Evolutionary conservation across 2,797 vertebrate species (phyloP).

Genomic region (Chrysocyon brachyurus): DNA sequence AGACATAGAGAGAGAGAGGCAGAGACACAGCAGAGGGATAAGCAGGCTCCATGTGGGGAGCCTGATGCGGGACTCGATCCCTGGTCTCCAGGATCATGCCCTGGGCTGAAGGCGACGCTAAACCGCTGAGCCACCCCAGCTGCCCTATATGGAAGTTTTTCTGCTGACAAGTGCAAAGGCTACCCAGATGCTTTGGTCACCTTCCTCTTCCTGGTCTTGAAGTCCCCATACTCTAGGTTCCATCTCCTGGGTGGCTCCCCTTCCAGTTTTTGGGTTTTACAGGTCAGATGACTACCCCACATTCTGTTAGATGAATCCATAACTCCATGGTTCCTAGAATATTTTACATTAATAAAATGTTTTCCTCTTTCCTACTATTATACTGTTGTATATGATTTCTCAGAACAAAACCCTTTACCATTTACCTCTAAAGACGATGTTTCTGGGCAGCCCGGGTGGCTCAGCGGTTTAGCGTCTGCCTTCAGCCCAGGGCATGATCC

Average conservation of each 20-base stretch:
- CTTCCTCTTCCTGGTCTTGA: neutral
- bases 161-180: neutral
- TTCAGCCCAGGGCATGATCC: too few species aligned
- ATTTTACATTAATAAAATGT: neutral
- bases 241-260: too few species aligned
- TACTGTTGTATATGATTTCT: neutral
- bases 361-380: neutral
- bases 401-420: neutral
- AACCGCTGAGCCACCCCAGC: too few species aligned
- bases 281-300: neutral
- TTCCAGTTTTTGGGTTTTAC: neutral
- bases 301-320: neutral
- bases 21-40: too few species aligned
- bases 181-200: neutral
- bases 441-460: neutral
- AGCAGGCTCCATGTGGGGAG: too few species aligned
- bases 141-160: neutral
- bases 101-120: too few species aligned
- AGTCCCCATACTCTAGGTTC: fast-evolving
- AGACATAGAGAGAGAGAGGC: too few species aligned
- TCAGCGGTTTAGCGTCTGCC: too few species aligned
- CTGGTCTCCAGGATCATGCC: too few species aligned
- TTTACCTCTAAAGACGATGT: neutral
- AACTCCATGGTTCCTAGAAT: neutral
- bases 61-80: too few species aligned